A percentile compares a stretch with the other conserved stretches of the same genome.
Evolutionary conservation across 2,113 vertebrate species (phyloP).

Genomic region (Myanophis thanlyinensis): DNA sequence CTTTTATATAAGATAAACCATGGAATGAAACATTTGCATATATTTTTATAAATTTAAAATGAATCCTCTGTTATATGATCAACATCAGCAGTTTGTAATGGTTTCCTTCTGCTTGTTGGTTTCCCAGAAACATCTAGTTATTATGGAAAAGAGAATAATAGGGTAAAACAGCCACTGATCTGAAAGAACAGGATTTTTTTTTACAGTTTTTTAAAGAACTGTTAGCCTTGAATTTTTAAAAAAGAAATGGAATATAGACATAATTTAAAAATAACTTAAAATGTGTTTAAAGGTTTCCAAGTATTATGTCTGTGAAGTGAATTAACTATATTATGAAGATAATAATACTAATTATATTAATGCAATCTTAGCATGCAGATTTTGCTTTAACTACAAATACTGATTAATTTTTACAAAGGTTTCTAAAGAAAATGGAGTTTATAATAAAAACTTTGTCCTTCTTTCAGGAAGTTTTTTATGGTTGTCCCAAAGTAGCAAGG

Average conservation of each 20-base stretch:
- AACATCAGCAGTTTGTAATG: background rate
- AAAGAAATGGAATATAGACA: background rate
- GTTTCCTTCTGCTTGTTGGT: background rate
- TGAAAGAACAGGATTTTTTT: background rate
- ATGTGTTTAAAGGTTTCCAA: background rate
- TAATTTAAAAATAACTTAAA: background rate
- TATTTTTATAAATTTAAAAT: background rate
- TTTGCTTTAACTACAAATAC: background rate
- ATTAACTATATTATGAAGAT: background rate
- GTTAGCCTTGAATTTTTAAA: background rate
- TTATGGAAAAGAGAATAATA: background rate
- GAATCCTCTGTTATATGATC: background rate
- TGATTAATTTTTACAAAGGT: background rate
- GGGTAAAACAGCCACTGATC: background rate
- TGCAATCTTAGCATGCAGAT: background rate
- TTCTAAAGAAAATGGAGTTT: conserved; percentile 9
- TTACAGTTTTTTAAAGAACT: background rate
- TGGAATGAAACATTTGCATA: background rate
- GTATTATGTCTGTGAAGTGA: background rate
- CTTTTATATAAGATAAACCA: background rate
- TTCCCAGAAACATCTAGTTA: background rate
- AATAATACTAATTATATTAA: background rate
- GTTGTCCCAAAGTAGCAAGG: conserved; percentile 93
- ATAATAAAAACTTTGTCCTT: conserved; percentile 11
- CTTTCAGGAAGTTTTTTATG: conserved; percentile 87